These are phyloP conservation scores for Takifugu flavidus DNA, from an alignment of 2,113 vertebrate genomes.

Conservation along the genomic window DNA sequence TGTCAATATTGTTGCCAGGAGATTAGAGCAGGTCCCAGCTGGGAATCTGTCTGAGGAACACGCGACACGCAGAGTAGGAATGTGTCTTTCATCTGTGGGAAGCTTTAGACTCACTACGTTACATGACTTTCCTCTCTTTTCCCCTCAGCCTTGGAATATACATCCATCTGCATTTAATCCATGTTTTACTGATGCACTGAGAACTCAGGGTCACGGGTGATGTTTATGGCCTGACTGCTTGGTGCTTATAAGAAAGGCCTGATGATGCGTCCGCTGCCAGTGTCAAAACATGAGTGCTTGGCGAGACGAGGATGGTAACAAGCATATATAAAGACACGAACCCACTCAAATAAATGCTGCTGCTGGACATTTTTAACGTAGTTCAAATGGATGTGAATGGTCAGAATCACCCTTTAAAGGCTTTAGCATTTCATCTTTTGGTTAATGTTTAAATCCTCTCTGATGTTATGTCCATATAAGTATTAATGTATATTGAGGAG, in stretches of 20 bases:
- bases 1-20: conserved; percentile 73
- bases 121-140: conserved; percentile 35
- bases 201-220: too few relatives aligned
- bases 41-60: conserved; percentile 68
- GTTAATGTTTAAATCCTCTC: too few relatives aligned
- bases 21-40: conserved; percentile 73
- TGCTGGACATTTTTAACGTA: too few relatives aligned
- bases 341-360: not conserved
- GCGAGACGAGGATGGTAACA: too few relatives aligned
- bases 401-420: not conserved
- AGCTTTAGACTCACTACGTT: conserved; percentile 52
- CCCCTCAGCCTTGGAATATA: conserved; percentile 33
- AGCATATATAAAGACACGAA: not conserved
- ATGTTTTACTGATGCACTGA: not conserved
- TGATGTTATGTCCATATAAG: too few relatives aligned
- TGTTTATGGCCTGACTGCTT: too few relatives aligned
- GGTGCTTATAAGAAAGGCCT: too few relatives aligned
- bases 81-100: conserved; percentile 69
- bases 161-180: not conserved
- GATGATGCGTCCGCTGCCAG: too few relatives aligned
- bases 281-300: too few relatives aligned
- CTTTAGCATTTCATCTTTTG: not conserved
- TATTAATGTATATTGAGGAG: too few relatives aligned
- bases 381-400: not conserved
- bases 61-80: conserved; percentile 71